Percentiles rank a stretch among this genome's conserved stretches.
Conservation (phyloP, 2,888 invertebrate species). For the Tachina fera region DNA sequence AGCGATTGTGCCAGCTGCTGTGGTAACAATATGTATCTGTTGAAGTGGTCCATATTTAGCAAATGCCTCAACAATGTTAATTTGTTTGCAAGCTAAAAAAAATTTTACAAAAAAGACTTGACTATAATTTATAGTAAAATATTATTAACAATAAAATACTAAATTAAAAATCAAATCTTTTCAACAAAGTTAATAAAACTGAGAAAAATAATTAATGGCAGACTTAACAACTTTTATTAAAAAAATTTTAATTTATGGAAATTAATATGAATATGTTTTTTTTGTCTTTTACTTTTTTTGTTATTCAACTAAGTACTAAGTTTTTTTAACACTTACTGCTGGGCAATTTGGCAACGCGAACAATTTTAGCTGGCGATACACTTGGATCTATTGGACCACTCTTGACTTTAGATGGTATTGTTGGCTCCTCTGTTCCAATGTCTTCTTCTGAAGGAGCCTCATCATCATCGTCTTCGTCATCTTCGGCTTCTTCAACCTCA, state of each 20-base stretch:
- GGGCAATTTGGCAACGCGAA: conserved; percentile 74
- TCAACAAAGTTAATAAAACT: no score
- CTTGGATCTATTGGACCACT: conserved; percentile 68
- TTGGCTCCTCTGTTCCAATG: conserved; percentile 56
- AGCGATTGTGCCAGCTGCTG: conserved; percentile 53
- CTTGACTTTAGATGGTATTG: conserved; percentile 68
- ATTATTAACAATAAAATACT: no score
- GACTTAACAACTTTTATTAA: no score
- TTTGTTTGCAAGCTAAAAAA: conserved; percentile 73
- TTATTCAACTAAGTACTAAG: no score
- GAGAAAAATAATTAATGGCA: no score
- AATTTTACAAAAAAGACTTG: no score
- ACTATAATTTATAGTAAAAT: no score
- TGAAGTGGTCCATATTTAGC: conserved; percentile 76
- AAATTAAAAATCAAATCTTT: no score
- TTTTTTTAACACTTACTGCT: conserved; percentile 71
- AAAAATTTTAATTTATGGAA: no score
- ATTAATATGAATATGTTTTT: background rate
- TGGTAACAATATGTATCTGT: conserved; percentile 65
- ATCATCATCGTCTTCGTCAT: conserved; percentile 72
- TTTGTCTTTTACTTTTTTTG: no score
- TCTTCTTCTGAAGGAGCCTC: conserved; percentile 71
- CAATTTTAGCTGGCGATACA: conserved; percentile 70
- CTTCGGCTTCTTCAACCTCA: conserved; percentile 29
- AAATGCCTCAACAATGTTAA: conserved; percentile 75